These are phyloP conservation scores for Trichogramma pretiosum DNA, from an alignment of 1,140 invertebrate genomes.

Conservation along the genomic window DNA sequence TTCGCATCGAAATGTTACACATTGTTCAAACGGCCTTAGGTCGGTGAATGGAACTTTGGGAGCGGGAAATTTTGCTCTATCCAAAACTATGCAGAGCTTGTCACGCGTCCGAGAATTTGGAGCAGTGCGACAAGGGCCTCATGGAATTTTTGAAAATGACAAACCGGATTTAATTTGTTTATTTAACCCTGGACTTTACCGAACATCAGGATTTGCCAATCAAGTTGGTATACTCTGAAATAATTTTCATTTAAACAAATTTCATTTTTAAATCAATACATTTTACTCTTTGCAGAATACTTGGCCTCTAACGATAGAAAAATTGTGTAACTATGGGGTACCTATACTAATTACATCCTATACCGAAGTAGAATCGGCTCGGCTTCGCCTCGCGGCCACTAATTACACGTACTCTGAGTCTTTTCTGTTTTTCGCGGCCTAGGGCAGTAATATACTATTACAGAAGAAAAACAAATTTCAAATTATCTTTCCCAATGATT, in stretches of 20 bases:
- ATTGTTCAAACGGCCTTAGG: conserved; percentile 51
- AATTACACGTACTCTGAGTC: conserved; percentile 38
- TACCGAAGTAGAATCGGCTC: conserved; percentile 52
- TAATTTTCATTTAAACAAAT: too few relatives aligned
- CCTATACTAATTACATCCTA: conserved; percentile 59
- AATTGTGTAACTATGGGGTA: conserved; percentile 41
- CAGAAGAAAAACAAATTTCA: too few relatives aligned
- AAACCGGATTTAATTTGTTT: conserved; percentile 56
- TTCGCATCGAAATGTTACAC: conserved; percentile 52
- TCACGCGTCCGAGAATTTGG: conserved; percentile 42
- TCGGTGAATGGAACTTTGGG: conserved; percentile 52
- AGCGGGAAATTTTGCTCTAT: conserved; percentile 60
- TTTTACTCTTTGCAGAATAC: conserved; percentile 50
- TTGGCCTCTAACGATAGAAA: conserved; percentile 54
- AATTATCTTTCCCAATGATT: too few relatives aligned
- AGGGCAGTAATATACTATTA: too few relatives aligned
- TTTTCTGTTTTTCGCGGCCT: too few relatives aligned
- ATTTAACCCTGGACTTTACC: conserved; percentile 62
- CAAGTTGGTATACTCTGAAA: too few relatives aligned
- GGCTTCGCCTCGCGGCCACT: conserved; percentile 50
- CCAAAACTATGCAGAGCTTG: conserved; percentile 52
- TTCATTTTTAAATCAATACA: too few relatives aligned
- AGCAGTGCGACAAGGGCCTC: conserved; percentile 48
- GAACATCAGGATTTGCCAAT: conserved; percentile 49
- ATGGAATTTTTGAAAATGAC: conserved; percentile 40